Evolutionary conservation across 2,113 vertebrate genomes (phyloP).

Genomic region (Mus spicilegus): DNA sequence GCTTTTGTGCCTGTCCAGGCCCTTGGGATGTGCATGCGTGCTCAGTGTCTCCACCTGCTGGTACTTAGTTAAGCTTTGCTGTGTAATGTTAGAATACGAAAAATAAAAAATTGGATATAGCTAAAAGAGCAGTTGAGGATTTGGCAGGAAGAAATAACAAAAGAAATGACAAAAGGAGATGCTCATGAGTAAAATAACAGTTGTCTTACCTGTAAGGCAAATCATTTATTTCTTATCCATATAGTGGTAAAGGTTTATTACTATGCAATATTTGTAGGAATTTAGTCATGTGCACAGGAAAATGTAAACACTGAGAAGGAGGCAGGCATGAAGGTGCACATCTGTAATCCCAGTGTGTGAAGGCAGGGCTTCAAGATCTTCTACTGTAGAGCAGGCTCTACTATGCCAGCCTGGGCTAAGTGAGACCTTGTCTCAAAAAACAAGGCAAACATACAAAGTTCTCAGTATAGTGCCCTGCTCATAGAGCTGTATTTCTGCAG

Average conservation of each 20-base stretch:
- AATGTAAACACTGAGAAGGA: background rate
- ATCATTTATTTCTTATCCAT: background rate
- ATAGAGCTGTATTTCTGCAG: background rate
- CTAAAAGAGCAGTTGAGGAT: background rate
- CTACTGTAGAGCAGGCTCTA: background rate
- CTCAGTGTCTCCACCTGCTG: constrained; percentile 31
- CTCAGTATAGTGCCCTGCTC: background rate
- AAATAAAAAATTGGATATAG: background rate
- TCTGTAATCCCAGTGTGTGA: background rate
- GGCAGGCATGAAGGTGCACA: background rate
- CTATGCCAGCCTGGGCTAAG: background rate
- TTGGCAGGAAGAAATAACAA: background rate
- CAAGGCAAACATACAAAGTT: background rate
- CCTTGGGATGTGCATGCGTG: accelerated
- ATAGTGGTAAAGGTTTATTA: background rate
- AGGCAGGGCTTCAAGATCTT: background rate
- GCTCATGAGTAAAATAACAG: background rate
- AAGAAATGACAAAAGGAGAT: constrained; percentile 32
- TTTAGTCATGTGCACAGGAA: background rate
- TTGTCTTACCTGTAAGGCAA: background rate
- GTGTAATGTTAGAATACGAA: background rate
- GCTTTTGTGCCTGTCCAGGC: background rate
- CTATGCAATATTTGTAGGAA: constrained; percentile 10
- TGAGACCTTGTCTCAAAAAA: background rate
- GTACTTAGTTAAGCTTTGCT: background rate